A percentile compares a stretch with the other conserved stretches of the same genome.
Evolutionary conservation across 2,797 vertebrate genomes (phyloP).

Genomic region (Hozukius guyotensis): DNA sequence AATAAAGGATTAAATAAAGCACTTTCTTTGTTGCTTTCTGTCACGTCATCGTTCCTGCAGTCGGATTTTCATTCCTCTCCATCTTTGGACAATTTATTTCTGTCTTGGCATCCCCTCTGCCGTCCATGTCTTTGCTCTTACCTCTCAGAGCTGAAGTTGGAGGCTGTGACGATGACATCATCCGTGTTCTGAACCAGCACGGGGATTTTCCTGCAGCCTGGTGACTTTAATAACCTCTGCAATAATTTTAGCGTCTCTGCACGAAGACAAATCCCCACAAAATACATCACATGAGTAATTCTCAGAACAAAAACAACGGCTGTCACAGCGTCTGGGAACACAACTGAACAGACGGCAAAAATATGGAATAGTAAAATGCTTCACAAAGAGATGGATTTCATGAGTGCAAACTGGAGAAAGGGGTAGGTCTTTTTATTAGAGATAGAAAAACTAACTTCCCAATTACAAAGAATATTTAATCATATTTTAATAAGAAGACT

Average conservation of each 20-base stretch:
- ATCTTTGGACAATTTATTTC: background rate
- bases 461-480: background rate
- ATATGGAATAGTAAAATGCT: background rate
- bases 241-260: constrained; percentile 95
- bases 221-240: constrained; percentile 96
- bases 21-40: background rate
- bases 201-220: constrained; percentile 97
- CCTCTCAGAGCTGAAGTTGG: constrained; percentile 99
- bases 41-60: background rate
- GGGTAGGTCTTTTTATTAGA: background rate
- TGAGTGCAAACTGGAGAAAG: too few species aligned
- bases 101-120: background rate
- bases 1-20: background rate
- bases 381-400: background rate
- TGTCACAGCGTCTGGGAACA: background rate
- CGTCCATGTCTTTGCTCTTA: constrained; percentile 51
- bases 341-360: background rate
- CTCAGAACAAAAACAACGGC: background rate
- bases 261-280: background rate
- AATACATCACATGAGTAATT: background rate
- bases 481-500: background rate
- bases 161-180: constrained; percentile 96
- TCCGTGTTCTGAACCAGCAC: constrained; percentile 98
- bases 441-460: background rate
- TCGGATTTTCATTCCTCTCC: background rate